Percentiles rank a stretch among this genome's conserved stretches.
phyloP scores from a whole-genome alignment of 2,797 vertebrate genomes.

The Novumbra hubbsi region DNA sequence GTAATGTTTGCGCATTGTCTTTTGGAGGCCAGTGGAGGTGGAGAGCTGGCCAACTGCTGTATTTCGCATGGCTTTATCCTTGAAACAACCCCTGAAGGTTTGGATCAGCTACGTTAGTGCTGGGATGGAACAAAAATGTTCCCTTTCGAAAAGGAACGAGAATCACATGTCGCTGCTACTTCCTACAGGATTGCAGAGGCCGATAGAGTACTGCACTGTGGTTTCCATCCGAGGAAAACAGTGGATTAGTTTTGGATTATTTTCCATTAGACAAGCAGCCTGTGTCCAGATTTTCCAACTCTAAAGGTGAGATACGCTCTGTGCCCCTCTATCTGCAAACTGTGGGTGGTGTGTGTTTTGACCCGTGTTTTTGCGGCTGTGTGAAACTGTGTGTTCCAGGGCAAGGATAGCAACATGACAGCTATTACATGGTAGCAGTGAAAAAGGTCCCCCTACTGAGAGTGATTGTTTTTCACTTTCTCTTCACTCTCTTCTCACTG shows the following conservation, averaged over 20 bases:
- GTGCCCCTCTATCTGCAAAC: neutral
- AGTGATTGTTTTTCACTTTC: neutral
- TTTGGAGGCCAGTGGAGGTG: too few species aligned
- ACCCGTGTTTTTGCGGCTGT: neutral
- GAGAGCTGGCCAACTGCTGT: neutral
- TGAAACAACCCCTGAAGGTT: neutral
- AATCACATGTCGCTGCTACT: neutral
- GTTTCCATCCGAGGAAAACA: neutral
- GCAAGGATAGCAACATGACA: neutral
- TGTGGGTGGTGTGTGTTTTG: neutral
- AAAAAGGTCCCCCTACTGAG: neutral
- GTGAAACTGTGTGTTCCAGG: neutral
- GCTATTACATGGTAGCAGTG: neutral
- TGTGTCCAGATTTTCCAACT: neutral
- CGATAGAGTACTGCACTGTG: neutral
- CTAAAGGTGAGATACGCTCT: neutral
- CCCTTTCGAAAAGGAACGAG: neutral
- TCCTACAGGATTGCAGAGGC: neutral
- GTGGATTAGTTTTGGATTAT: neutral
- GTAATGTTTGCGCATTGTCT: too few species aligned
- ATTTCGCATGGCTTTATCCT: neutral
- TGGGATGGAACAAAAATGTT: neutral
- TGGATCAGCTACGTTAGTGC: neutral
- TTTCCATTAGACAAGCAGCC: neutral
- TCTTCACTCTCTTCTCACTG: neutral